Percentiles rank a stretch among this genome's conserved stretches.
Evolutionary conservation across 2,113 vertebrate genomes (phyloP).

Genomic region (Gymnogyps californianus): DNA sequence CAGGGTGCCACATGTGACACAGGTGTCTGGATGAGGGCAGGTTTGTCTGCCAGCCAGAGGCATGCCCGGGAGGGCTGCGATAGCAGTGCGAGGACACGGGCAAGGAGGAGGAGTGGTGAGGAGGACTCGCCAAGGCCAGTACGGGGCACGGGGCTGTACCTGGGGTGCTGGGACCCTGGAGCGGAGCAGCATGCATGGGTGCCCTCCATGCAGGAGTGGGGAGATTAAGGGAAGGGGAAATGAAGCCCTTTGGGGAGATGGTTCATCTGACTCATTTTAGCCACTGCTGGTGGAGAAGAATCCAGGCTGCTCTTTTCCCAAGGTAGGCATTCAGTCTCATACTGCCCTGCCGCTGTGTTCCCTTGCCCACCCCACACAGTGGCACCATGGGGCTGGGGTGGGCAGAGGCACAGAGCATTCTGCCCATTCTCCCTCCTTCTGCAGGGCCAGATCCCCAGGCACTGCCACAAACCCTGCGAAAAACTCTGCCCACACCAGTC

Average conservation of each 20-base stretch:
- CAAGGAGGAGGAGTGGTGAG: fast-evolving
- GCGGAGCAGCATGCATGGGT: neutral
- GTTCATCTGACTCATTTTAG: fast-evolving
- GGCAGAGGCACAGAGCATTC: neutral
- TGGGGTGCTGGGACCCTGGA: neutral
- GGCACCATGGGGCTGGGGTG: fast-evolving
- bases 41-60: neutral
- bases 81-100: neutral
- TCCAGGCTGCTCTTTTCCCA: neutral
- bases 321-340: neutral
- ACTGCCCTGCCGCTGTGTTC: fast-evolving
- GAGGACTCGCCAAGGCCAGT: neutral
- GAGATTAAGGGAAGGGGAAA: neutral
- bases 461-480: fast-evolving
- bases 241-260: neutral
- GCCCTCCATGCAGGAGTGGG: neutral
- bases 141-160: fast-evolving
- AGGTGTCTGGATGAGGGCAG: neutral
- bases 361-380: neutral
- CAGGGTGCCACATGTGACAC: neutral
- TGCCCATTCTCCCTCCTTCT: neutral
- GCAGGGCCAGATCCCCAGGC: neutral
- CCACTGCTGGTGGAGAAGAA: neutral
- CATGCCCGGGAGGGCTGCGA: neutral
- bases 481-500: neutral